Evolutionary conservation across 2,888 invertebrate species (phyloP).

Genomic region (Crocallis elinguaria): DNA sequence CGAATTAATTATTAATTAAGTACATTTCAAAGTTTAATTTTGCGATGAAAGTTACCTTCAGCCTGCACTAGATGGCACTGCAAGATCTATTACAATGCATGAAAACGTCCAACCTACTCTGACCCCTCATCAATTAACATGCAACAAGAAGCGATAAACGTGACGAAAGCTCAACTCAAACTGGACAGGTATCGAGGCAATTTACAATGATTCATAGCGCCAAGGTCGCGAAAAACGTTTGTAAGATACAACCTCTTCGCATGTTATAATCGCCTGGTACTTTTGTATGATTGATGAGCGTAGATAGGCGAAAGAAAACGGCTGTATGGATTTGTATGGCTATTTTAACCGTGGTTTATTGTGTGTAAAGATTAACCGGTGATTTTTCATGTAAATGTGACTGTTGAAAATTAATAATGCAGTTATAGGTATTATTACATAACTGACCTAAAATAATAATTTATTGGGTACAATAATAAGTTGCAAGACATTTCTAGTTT

Average conservation of each 20-base stretch:
- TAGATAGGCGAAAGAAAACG: slow-evolving; percentile 36
- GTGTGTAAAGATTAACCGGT: slow-evolving; percentile 20
- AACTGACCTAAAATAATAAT: background rate
- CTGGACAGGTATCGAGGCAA: slow-evolving; percentile 34
- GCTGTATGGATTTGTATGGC: slow-evolving; percentile 38
- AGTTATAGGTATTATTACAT: background rate
- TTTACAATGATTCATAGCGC: slow-evolving; percentile 48
- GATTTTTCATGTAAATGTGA: slow-evolving; percentile 21
- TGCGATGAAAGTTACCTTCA: slow-evolving; percentile 1
- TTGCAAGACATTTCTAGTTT: too few species aligned
- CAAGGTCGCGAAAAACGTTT: slow-evolving; percentile 48
- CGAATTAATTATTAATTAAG: too few species aligned
- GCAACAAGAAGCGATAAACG: background rate
- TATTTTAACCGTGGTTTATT: slow-evolving; percentile 20
- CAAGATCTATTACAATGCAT: slow-evolving; percentile 13
- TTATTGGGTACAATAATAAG: too few species aligned
- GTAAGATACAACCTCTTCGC: slow-evolving; percentile 41
- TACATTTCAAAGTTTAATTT: too few species aligned
- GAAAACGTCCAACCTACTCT: slow-evolving; percentile 3
- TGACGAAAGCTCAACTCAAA: slow-evolving; percentile 31
- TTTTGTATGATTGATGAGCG: slow-evolving; percentile 51
- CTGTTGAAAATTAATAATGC: background rate
- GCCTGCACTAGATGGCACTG: slow-evolving; percentile 33
- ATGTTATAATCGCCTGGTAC: slow-evolving; percentile 50
- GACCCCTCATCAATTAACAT: slow-evolving; percentile 20